Percentiles rank a stretch among this genome's conserved stretches.
Evolutionary conservation across 2,888 invertebrate species (phyloP).

Genomic region (Quadroppia sp.): DNA sequence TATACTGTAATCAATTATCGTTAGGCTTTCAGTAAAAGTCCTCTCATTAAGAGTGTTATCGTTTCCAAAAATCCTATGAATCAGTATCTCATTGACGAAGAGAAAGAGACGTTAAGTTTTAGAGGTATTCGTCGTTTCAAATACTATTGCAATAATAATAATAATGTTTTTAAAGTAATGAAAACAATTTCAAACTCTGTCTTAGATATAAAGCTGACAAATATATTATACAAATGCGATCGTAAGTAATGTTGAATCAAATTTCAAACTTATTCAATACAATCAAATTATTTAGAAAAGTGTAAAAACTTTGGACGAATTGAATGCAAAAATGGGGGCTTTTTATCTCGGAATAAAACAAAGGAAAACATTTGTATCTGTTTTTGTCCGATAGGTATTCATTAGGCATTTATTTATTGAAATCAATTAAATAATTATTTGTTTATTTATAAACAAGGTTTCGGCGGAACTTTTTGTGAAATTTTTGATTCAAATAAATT

Average conservation of each 20-base stretch:
- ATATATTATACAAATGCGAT: slow-evolving; percentile 45
- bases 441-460: not conserved
- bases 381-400: not conserved
- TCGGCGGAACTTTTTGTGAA: not conserved
- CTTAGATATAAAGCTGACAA: slow-evolving; percentile 44
- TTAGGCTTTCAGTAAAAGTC: slow-evolving; percentile 42
- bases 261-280: no score
- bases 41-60: slow-evolving; percentile 43
- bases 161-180: not conserved
- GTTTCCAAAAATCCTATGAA: slow-evolving; percentile 43
- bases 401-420: not conserved
- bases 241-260: slow-evolving; percentile 35
- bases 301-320: slow-evolving; percentile 41
- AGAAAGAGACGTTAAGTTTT: slow-evolving; percentile 43
- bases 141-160: no score
- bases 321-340: no score
- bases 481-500: not conserved
- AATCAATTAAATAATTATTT: slow-evolving; percentile 44
- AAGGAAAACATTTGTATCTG: no score
- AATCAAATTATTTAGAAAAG: no score
- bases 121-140: slow-evolving; percentile 36
- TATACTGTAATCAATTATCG: not conserved
- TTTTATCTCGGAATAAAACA: no score
- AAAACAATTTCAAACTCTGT: not conserved
- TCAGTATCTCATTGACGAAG: slow-evolving; percentile 44